A percentile compares a stretch with the other conserved stretches of the same genome.
Evolutionary conservation across 2,113 vertebrate species (phyloP).

Genomic region (Pterocles gutturalis): DNA sequence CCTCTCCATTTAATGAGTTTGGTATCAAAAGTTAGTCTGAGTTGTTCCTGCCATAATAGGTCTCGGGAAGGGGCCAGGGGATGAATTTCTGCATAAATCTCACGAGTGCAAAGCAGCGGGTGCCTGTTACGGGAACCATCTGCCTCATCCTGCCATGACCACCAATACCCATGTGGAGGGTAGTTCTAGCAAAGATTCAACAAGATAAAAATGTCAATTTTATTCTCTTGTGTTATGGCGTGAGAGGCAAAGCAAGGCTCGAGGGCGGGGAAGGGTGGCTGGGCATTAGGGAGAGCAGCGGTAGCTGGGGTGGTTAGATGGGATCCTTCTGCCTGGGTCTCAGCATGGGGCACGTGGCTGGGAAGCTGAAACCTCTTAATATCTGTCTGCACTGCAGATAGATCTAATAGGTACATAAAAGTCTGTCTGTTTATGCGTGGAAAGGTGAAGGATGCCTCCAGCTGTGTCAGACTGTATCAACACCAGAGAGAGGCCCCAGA

Average conservation of each 20-base stretch:
- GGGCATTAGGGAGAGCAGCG: neutral
- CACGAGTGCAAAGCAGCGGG: rapidly evolving
- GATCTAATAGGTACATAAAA: neutral
- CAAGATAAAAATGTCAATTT: neutral
- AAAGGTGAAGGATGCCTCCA: slow-evolving; percentile 7
- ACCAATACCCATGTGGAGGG: neutral
- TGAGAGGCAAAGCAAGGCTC: neutral
- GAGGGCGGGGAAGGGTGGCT: neutral
- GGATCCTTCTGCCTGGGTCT: neutral
- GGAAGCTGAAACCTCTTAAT: neutral
- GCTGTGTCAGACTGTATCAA: neutral
- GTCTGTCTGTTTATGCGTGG: neutral
- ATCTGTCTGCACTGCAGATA: neutral
- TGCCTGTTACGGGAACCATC: neutral
- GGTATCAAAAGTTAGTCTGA: neutral
- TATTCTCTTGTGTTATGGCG: neutral
- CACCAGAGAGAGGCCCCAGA: neutral
- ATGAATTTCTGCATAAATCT: neutral
- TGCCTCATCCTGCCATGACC: neutral
- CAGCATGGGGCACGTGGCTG: neutral
- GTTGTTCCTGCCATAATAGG: neutral
- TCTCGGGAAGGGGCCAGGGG: neutral
- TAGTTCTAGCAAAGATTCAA: neutral
- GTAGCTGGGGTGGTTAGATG: neutral
- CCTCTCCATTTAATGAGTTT: slow-evolving; percentile 11